Evolutionary conservation across 1,140 invertebrate species (phyloP).

Genomic region (Drosophila kepulauana): DNA sequence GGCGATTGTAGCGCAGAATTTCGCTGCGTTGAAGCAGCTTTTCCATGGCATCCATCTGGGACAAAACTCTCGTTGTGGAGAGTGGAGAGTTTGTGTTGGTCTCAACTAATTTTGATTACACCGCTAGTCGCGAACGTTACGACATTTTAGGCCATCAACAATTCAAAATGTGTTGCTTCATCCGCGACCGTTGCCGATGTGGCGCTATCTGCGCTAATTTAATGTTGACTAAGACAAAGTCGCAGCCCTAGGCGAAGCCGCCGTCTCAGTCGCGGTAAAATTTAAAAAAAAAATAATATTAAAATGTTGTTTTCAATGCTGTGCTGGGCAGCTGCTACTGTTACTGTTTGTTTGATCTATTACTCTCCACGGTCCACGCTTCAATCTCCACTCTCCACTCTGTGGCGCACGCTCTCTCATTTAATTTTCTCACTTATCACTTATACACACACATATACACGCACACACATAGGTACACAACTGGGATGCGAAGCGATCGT

Average conservation of each 20-base stretch:
- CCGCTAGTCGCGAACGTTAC: conserved; percentile 9
- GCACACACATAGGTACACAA: not conserved
- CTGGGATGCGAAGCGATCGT: conserved; percentile 7
- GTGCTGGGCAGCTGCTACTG: conserved; percentile 13
- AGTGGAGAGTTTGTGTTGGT: not conserved
- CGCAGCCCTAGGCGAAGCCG: not conserved
- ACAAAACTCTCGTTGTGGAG: not conserved
- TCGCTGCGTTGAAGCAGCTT: conserved; percentile 19
- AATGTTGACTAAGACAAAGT: conserved; percentile 24
- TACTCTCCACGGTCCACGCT: not conserved
- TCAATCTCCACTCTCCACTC: not conserved
- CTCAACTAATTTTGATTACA: not conserved
- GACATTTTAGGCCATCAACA: conserved; percentile 24
- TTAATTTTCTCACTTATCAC: conserved; percentile 15
- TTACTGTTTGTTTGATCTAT: conserved; percentile 46
- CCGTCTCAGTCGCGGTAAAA: not conserved
- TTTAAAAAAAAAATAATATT: not conserved
- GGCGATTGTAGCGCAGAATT: not conserved
- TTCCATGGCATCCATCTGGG: conserved; percentile 37
- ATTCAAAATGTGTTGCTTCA: conserved; percentile 19
- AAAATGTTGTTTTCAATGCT: conserved; percentile 3
- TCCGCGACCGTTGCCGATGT: conserved; percentile 29
- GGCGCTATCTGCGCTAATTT: conserved; percentile 44
- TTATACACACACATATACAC: conserved; percentile 7
- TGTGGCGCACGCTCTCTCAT: not conserved